Percentiles rank a stretch among this genome's conserved stretches.
Evolutionary conservation across 2,797 vertebrate species (phyloP).

Genomic region (Schizothorax lantsangensis): DNA sequence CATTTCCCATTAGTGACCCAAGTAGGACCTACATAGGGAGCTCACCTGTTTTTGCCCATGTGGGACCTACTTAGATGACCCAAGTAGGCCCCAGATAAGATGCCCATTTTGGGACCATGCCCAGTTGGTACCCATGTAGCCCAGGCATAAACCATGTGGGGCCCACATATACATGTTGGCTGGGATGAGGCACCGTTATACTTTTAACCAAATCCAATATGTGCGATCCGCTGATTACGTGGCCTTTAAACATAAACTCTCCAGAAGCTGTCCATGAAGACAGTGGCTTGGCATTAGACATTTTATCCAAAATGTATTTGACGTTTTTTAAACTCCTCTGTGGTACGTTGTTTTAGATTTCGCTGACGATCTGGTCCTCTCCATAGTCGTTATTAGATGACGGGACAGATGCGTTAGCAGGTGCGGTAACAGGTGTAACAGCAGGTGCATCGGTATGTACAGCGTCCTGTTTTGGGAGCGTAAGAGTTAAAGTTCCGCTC

Average conservation of each 20-base stretch:
- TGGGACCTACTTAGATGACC: no score
- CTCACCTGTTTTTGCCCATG: no score
- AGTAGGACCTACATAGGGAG: no score
- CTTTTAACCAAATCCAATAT: conserved; percentile 20
- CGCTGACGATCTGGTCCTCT: background rate
- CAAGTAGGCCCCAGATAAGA: no score
- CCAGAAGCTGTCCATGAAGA: background rate
- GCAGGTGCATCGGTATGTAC: background rate
- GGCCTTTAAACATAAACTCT: conserved; percentile 1
- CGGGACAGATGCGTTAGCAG: background rate
- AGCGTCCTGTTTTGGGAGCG: background rate
- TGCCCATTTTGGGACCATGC: background rate
- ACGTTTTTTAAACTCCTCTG: background rate
- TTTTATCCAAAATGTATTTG: background rate
- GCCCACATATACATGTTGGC: background rate
- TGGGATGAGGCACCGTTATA: background rate
- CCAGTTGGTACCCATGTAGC: background rate
- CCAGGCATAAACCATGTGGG: background rate
- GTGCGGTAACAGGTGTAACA: no score
- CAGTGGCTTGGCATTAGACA: background rate
- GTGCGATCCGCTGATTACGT: background rate
- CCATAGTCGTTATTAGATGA: no score
- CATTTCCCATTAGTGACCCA: no score
- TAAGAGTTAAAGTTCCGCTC: background rate
- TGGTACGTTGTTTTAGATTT: background rate